Conservation (phyloP, 2,113 vertebrate genomes). For the Malurus alboscapulatus region DNA sequence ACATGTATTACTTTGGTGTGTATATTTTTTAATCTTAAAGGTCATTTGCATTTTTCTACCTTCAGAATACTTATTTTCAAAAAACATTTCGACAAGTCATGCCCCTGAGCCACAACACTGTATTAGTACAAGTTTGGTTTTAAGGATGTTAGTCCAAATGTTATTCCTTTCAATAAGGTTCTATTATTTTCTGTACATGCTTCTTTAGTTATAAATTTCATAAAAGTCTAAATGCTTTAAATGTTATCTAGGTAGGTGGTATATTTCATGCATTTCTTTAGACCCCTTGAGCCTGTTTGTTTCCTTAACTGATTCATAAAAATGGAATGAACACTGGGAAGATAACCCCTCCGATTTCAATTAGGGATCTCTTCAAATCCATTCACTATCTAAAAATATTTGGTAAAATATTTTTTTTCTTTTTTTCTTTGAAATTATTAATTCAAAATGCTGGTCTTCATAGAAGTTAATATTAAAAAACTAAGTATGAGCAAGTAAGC, state of each 20-base stretch:
- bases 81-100: background rate
- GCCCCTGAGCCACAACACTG: background rate
- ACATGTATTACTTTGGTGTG: background rate
- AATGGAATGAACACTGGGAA: background rate
- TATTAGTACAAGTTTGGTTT: background rate
- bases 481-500: fast-evolving
- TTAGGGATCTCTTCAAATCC: background rate
- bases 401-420: background rate
- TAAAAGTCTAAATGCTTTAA: background rate
- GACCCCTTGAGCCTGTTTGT: background rate
- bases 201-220: background rate
- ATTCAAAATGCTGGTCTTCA: background rate
- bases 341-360: background rate
- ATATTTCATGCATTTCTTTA: background rate
- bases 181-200: background rate
- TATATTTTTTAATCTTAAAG: background rate
- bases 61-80: background rate
- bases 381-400: background rate
- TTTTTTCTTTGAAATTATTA: background rate
- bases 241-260: background rate
- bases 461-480: background rate
- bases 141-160: background rate
- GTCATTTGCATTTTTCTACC: background rate
- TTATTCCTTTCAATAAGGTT: background rate
- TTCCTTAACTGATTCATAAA: background rate